A percentile compares a stretch with the other conserved stretches of the same genome.
phyloP scores from a whole-genome alignment of 1,140 invertebrate species.

The Adelges cooleyi region DNA sequence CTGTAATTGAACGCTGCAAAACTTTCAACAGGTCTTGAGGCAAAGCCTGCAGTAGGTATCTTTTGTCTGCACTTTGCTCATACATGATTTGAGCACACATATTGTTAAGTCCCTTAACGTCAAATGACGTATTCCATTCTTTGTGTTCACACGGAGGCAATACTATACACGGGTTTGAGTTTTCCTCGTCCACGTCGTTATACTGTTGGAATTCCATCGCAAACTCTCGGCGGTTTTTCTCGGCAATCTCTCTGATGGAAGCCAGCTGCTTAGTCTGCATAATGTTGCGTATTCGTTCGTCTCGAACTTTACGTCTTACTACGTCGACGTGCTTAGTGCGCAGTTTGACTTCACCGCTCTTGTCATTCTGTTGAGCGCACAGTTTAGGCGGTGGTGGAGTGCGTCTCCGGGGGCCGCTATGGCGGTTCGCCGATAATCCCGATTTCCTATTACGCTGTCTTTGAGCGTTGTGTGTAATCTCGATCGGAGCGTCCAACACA shows the following conservation, averaged over 20 bases:
- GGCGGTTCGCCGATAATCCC: background rate
- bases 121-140: background rate
- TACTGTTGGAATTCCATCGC: background rate
- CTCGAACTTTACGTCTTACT: background rate
- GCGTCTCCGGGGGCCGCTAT: background rate
- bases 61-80: constrained; percentile 10
- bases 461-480: too few relatives aligned
- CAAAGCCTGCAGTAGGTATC: background rate
- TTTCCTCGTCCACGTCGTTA: background rate
- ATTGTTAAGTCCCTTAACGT: background rate
- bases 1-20: background rate
- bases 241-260: background rate
- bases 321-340: constrained; percentile 18
- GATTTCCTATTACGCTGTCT: too few relatives aligned
- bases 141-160: background rate
- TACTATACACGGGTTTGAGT: background rate
- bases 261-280: background rate
- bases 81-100: constrained; percentile 25
- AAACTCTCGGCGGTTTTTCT: background rate
- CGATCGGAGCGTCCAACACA: too few relatives aligned
- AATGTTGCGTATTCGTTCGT: background rate
- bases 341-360: background rate
- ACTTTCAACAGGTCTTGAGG: background rate
- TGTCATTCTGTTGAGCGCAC: constrained; percentile 1
- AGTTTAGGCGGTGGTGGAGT: constrained; percentile 9